Conservation (phyloP, 2,888 invertebrate genomes). For the Tridacna gigas region DNA sequence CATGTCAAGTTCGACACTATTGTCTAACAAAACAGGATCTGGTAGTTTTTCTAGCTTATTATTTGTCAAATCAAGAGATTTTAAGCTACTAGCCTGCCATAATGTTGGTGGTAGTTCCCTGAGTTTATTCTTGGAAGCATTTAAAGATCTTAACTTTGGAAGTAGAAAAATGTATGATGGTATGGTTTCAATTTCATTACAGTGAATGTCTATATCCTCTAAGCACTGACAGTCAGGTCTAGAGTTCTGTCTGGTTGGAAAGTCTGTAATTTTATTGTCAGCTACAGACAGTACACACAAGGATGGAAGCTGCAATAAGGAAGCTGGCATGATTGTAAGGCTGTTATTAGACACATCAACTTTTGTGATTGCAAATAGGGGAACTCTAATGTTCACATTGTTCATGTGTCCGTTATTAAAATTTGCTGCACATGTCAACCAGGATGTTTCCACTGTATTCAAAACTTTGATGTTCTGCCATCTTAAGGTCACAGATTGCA, state of each 20-base stretch:
- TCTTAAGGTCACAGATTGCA: slow-evolving; percentile 90
- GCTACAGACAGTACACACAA: slow-evolving; percentile 95
- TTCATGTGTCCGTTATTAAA: slow-evolving; percentile 93
- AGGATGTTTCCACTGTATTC: slow-evolving; percentile 89
- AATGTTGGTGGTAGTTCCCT: slow-evolving; percentile 88
- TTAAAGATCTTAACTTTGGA: slow-evolving; percentile 91
- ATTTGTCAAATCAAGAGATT: slow-evolving; percentile 61
- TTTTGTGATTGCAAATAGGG: slow-evolving; percentile 96
- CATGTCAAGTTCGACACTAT: neutral
- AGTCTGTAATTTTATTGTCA: slow-evolving; percentile 91
- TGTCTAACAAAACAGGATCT: slow-evolving; percentile 26
- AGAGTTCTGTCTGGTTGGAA: slow-evolving; percentile 87
- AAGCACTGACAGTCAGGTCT: slow-evolving; percentile 88
- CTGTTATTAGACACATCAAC: slow-evolving; percentile 96
- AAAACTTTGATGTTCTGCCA: slow-evolving; percentile 92
- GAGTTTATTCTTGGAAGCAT: slow-evolving; percentile 94
- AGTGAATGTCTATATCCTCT: slow-evolving; percentile 95
- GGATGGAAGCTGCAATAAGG: slow-evolving; percentile 90
- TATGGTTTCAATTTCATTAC: slow-evolving; percentile 92
- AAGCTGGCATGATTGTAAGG: slow-evolving; percentile 90
- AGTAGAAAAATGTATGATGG: slow-evolving; percentile 93
- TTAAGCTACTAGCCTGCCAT: slow-evolving; percentile 66
- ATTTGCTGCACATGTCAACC: slow-evolving; percentile 93
- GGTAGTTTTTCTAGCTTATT: slow-evolving; percentile 58
- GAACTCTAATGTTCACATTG: slow-evolving; percentile 88